Conservation (phyloP, 2,113 vertebrate species). For the Zosterops japonicus region DNA sequence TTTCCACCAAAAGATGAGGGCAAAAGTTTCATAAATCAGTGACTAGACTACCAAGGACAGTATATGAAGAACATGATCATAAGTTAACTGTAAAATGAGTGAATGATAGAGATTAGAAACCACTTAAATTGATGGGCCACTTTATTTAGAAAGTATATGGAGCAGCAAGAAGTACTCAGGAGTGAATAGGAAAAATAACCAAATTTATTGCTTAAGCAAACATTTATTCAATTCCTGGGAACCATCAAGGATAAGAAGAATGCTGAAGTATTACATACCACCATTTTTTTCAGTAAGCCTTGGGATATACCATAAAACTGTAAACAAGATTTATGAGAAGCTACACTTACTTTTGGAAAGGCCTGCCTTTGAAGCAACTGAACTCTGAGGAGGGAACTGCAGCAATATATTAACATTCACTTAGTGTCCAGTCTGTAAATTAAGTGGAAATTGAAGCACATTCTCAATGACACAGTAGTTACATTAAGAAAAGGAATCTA, state of each 20-base stretch:
- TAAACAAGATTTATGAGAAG: not conserved
- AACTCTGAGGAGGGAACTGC: not conserved
- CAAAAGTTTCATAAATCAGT: not conserved
- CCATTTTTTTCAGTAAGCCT: not conserved
- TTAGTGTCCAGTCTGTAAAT: not conserved
- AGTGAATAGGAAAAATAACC: not conserved
- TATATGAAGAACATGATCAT: not conserved
- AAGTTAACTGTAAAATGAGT: not conserved
- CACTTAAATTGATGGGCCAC: not conserved
- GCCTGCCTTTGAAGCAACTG: not conserved
- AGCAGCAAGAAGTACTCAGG: not conserved
- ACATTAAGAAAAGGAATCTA: not conserved
- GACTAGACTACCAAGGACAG: not conserved
- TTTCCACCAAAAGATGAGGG: not conserved
- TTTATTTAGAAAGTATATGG: not conserved
- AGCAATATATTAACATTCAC: not conserved
- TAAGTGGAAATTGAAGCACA: not conserved
- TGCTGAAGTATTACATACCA: not conserved
- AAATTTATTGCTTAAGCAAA: constrained; percentile 14
- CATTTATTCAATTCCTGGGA: not conserved
- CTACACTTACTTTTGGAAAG: not conserved
- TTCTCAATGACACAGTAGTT: not conserved
- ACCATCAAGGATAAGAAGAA: not conserved
- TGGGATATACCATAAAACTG: not conserved
- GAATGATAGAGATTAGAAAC: not conserved